Conservation (phyloP, 2,797 vertebrate genomes). For the Craterocephalus amniculus region DNA sequence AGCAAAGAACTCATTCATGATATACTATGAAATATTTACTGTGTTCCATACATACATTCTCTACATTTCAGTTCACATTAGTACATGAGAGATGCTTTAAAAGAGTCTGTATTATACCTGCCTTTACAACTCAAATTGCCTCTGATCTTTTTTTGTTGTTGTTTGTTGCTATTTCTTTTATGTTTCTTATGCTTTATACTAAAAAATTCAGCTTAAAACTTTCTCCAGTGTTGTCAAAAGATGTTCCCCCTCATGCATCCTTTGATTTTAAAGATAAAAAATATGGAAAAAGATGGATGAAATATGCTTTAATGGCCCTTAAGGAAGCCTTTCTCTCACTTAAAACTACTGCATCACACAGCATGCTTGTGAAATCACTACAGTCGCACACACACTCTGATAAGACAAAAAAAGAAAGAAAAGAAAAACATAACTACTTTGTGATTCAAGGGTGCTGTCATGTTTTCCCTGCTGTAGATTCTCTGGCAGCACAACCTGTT, state of each 20-base stretch:
- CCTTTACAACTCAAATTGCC: constrained; percentile 21
- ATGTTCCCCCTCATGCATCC: not conserved
- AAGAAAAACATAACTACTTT: not conserved
- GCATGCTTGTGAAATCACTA: not conserved
- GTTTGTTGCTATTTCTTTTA: constrained; percentile 2
- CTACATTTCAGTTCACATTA: constrained; percentile 44
- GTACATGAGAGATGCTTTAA: constrained; percentile 40
- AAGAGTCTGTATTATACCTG: constrained; percentile 32
- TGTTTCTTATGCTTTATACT: not conserved
- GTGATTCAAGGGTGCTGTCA: not conserved
- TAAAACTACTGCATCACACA: not conserved
- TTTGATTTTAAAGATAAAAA: constrained; percentile 18
- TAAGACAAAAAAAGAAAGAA: not conserved
- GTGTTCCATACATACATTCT: constrained; percentile 60
- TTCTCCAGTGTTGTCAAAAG: not conserved
- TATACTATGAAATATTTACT: constrained; percentile 72
- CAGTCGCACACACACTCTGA: not conserved
- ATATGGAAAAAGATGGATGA: not conserved
- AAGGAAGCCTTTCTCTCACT: not conserved
- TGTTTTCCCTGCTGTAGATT: not conserved
- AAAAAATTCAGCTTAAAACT: constrained; percentile 2
- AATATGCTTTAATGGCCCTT: not conserved
- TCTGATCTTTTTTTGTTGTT: constrained; percentile 12
- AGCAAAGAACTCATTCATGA: constrained; percentile 76
- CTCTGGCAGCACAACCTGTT: not conserved